These are phyloP conservation scores for Heteromurus nitidus DNA, from an alignment of 2,888 invertebrate species.

Conservation along the genomic window DNA sequence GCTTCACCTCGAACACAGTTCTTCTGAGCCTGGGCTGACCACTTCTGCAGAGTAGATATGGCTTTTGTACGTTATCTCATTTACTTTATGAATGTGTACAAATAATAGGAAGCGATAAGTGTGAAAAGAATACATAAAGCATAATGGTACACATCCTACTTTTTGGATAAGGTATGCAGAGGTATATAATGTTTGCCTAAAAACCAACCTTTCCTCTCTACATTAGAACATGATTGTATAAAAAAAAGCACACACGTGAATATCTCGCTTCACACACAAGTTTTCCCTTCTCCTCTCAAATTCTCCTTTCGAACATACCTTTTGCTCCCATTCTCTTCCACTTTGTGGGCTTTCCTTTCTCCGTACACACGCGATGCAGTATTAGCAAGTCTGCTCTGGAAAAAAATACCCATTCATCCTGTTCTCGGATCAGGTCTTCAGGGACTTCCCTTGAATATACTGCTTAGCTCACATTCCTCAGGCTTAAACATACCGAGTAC, in stretches of 20 bases:
- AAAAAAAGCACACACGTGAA: background rate
- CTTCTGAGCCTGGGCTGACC: no score
- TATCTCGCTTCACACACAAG: no score
- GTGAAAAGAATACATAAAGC: no score
- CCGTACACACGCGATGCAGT: background rate
- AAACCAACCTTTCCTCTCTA: background rate
- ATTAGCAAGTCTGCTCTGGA: background rate
- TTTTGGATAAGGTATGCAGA: no score
- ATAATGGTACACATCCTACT: no score
- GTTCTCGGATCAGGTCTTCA: conserved; percentile 8
- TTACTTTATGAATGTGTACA: background rate
- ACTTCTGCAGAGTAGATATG: no score
- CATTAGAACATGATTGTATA: background rate
- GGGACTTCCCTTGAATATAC: background rate
- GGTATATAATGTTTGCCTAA: background rate
- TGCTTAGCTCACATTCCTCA: no score
- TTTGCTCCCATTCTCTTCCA: background rate
- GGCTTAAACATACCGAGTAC: no score
- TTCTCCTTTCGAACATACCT: background rate
- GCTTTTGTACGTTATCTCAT: no score
- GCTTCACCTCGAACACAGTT: no score
- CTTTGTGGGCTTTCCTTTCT: no score
- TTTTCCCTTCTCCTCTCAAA: background rate
- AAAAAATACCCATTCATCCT: background rate
- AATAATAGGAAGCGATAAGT: background rate